These are phyloP conservation scores for Centrocercus urophasianus DNA, from an alignment of 2,113 vertebrate species.

Conservation along the genomic window DNA sequence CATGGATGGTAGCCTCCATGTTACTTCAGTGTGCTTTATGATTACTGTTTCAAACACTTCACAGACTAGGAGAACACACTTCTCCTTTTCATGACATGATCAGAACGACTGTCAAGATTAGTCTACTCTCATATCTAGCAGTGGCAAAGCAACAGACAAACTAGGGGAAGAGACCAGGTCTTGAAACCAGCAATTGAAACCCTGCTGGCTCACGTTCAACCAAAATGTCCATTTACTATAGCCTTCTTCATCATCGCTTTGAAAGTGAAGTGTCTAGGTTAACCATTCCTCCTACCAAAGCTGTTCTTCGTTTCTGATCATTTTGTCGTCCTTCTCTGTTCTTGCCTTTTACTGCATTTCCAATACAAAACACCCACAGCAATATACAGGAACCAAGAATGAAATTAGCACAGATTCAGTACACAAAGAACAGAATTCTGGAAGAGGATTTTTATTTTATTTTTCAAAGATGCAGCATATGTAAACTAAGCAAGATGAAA, in stretches of 20 bases:
- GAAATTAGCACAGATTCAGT: not conserved
- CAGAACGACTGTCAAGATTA: not conserved
- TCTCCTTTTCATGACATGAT: not conserved
- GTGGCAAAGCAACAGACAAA: conserved; percentile 1
- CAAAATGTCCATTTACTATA: too few relatives aligned
- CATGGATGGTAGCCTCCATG: not conserved
- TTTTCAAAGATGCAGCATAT: not conserved
- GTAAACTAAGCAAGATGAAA: not conserved
- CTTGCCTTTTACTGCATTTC: not conserved
- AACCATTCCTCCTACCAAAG: not conserved
- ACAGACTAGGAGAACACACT: not conserved
- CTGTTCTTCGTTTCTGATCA: not conserved
- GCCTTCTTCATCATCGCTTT: not conserved
- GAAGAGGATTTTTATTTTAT: not conserved
- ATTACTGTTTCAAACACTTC: not conserved
- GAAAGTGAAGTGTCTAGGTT: not conserved
- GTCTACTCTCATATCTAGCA: not conserved
- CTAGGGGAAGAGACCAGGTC: not conserved
- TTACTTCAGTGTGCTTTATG: not conserved
- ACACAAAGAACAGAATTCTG: not conserved
- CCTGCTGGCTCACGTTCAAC: too few relatives aligned
- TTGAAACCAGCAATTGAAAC: not conserved
- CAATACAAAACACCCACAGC: fast-evolving
- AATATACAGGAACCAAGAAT: not conserved
- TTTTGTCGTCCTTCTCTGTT: not conserved